Percentiles rank a stretch among this genome's conserved stretches.
Conservation (phyloP, 2,797 vertebrate species). For the Morus bassanus region DNA sequence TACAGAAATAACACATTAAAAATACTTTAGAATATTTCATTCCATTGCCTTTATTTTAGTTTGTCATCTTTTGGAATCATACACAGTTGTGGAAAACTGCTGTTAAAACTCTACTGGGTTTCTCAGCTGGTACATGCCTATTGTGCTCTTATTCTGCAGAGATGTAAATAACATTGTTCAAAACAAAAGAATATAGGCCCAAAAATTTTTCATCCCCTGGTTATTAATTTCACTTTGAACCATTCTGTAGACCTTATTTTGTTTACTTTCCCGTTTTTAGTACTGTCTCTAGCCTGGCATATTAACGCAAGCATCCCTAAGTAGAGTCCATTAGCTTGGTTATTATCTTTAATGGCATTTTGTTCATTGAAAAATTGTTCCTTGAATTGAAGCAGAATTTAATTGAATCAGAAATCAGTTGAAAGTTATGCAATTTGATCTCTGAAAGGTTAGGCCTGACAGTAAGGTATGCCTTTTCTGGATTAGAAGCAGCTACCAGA, state of each 20-base stretch:
- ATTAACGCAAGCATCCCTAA: background rate
- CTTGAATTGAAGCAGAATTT: background rate
- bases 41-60: background rate
- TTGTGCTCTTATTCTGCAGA: background rate
- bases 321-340: background rate
- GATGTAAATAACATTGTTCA: background rate
- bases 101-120: background rate
- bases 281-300: background rate
- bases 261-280: background rate
- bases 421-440: background rate
- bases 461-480: background rate
- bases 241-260: background rate
- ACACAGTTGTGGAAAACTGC: background rate
- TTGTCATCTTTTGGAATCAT: background rate
- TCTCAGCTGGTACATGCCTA: background rate
- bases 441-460: background rate
- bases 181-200: background rate
- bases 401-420: background rate
- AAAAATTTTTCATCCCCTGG: background rate
- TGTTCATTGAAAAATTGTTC: background rate
- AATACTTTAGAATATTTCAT: background rate
- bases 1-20: background rate
- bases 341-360: background rate
- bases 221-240: background rate
- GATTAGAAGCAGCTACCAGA: background rate